These are phyloP conservation scores for Copsychus sechellarum DNA, from an alignment of 2,113 vertebrate genomes.

Conservation along the genomic window DNA sequence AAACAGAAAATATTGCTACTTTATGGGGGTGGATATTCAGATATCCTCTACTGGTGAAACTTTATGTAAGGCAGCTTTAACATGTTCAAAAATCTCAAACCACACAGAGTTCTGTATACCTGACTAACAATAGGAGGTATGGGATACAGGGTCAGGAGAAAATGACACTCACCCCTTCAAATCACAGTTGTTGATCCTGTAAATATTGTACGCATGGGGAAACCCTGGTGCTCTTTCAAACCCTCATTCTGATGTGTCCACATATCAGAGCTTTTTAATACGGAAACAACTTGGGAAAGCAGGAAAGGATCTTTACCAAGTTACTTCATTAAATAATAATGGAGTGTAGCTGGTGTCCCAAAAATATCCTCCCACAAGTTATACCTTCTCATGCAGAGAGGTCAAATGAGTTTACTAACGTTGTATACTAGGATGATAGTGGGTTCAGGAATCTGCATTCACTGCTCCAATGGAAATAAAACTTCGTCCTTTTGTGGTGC, in stretches of 20 bases:
- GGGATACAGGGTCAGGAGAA: background rate
- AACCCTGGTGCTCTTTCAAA: background rate
- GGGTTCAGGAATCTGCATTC: background rate
- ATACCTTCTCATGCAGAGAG: background rate
- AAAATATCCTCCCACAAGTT: background rate
- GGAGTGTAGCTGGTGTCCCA: background rate
- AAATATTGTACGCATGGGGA: background rate
- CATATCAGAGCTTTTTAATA: background rate
- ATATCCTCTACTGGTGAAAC: background rate
- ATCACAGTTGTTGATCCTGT: background rate
- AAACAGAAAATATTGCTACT: background rate
- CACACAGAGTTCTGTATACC: background rate
- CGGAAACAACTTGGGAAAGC: background rate
- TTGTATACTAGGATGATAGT: background rate
- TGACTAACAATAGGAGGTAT: background rate
- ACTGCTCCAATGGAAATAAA: background rate
- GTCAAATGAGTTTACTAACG: background rate
- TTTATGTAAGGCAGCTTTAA: background rate
- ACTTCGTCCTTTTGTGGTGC: background rate
- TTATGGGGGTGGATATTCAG: background rate
- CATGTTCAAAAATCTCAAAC: background rate
- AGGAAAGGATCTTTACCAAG: background rate
- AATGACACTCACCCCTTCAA: background rate
- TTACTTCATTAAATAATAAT: background rate
- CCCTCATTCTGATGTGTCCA: background rate